Evolutionary conservation across 2,113 vertebrate species (phyloP).

Genomic region (Microcebus jonahi): DNA sequence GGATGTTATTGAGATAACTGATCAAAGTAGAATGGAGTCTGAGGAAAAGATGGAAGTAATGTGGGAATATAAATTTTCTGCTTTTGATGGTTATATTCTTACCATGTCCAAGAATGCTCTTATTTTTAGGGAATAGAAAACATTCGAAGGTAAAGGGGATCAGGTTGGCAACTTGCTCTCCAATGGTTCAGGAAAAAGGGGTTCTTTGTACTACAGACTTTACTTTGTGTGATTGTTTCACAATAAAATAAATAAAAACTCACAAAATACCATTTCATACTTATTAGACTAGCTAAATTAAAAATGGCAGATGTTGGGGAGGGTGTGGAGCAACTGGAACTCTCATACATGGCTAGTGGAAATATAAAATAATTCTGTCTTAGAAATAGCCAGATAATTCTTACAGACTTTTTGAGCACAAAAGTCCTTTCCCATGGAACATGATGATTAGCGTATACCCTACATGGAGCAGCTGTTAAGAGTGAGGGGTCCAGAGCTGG

Average conservation of each 20-base stretch:
- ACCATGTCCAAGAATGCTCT: neutral
- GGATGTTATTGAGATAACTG: neutral
- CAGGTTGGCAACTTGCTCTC: neutral
- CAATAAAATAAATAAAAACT: neutral
- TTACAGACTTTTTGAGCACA: neutral
- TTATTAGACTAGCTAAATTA: neutral
- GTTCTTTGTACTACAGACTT: neutral
- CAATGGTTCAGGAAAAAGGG: neutral
- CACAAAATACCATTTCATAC: neutral
- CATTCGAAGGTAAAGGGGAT: neutral
- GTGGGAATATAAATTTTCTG: neutral
- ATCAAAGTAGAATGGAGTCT: neutral
- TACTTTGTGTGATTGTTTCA: neutral
- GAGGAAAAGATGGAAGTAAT: neutral
- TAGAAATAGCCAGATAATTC: neutral
- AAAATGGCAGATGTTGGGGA: neutral
- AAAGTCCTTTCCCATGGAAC: neutral
- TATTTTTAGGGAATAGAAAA: neutral
- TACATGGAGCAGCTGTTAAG: accelerated
- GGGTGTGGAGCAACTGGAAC: neutral
- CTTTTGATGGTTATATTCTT: neutral
- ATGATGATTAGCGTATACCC: neutral
- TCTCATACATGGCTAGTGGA: neutral
- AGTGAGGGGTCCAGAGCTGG: neutral
- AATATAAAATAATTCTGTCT: neutral